These are phyloP conservation scores for Macquaria ambigua DNA, from an alignment of 2,113 vertebrate species.

Conservation along the genomic window DNA sequence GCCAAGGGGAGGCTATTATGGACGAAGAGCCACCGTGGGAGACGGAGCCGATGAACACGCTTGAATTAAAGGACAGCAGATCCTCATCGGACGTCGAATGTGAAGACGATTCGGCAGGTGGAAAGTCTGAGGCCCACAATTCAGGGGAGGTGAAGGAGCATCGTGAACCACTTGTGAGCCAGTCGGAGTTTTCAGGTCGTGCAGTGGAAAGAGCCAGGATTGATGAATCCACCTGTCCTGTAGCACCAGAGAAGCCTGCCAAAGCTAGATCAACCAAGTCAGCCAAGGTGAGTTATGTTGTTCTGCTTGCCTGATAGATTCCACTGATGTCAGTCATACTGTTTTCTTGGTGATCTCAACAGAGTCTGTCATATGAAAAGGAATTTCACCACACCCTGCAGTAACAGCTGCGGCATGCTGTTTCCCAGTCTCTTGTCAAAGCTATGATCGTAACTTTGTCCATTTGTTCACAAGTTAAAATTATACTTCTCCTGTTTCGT, in stretches of 20 bases:
- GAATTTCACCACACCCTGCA: slow-evolving; percentile 48
- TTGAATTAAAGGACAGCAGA: slow-evolving; percentile 6
- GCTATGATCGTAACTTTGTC: neutral
- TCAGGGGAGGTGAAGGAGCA: neutral
- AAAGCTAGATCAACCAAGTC: slow-evolving; percentile 12
- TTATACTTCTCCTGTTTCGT: neutral
- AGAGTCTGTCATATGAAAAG: neutral
- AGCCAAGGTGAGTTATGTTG: slow-evolving; percentile 51
- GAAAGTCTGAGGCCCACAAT: neutral
- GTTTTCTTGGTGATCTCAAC: neutral
- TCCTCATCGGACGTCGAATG: slow-evolving; percentile 57
- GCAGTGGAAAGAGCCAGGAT: neutral
- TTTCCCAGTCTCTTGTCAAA: neutral
- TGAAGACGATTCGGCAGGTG: slow-evolving; percentile 25
- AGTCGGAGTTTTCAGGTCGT: neutral
- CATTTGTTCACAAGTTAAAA: neutral
- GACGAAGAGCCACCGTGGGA: slow-evolving; percentile 72
- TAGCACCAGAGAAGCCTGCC: neutral
- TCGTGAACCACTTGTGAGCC: neutral
- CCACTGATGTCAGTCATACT: neutral
- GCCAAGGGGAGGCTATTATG: slow-evolving; percentile 53
- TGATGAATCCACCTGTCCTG: neutral
- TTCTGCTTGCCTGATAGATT: neutral
- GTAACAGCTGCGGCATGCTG: slow-evolving; percentile 35
- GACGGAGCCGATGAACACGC: neutral